phyloP scores from a whole-genome alignment of 2,888 invertebrate species.

The Tholera decimalis region DNA sequence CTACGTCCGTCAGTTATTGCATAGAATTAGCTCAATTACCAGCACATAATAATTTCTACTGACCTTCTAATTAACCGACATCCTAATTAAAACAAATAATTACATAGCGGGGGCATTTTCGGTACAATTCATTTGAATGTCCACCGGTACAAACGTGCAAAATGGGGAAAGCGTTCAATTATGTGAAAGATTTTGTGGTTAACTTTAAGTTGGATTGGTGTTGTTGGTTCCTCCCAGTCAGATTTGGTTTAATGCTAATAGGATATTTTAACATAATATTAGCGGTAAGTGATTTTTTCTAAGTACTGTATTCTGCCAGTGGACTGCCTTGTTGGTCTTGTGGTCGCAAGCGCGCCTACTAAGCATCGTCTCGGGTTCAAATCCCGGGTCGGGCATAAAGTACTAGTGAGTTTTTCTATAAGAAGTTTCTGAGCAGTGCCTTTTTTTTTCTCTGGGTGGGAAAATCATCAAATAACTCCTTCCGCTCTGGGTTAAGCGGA shows the following conservation, averaged over 20 bases:
- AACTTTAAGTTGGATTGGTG: slow-evolving; percentile 78
- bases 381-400: slow-evolving; percentile 1
- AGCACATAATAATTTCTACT: slow-evolving; percentile 68
- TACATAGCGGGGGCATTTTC: slow-evolving; percentile 59
- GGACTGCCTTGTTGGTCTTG: no score
- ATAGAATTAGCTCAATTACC: slow-evolving; percentile 70
- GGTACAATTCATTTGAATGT: slow-evolving; percentile 58
- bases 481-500: no score
- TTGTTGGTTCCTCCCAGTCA: slow-evolving; percentile 79
- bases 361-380: slow-evolving; percentile 24
- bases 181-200: slow-evolving; percentile 70
- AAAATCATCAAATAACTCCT: no score
- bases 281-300: slow-evolving; percentile 73
- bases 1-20: slow-evolving; percentile 39
- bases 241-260: slow-evolving; percentile 75
- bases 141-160: slow-evolving; percentile 50
- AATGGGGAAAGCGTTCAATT: slow-evolving; percentile 76
- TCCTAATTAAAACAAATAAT: slow-evolving; percentile 80
- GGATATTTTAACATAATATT: slow-evolving; percentile 77
- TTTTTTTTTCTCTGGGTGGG: no score
- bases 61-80: slow-evolving; percentile 78
- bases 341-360: neutral
- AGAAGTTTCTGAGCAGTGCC: no score
- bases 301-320: no score
- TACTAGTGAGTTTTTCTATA: no score